Evolutionary conservation across 2,888 invertebrate species (phyloP).

Genomic region (Aleiodes alternator): DNA sequence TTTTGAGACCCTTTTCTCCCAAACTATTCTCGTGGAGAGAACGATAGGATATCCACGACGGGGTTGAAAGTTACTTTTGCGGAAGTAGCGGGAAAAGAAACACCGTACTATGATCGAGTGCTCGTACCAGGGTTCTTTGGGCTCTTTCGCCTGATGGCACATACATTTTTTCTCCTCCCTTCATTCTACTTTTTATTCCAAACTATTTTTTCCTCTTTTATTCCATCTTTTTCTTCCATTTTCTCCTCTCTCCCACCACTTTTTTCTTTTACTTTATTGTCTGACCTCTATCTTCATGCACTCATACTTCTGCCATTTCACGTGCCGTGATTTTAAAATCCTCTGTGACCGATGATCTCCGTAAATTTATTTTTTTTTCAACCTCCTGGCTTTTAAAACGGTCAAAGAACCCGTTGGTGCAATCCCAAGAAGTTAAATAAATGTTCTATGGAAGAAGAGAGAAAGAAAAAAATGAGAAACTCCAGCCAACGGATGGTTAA

Average conservation of each 20-base stretch:
- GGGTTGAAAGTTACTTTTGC: conserved; percentile 39
- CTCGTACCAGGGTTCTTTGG: conserved; percentile 28
- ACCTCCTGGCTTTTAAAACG: conserved; percentile 38
- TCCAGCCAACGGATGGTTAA: not conserved
- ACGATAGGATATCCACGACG: conserved; percentile 30
- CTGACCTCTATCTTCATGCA: conserved; percentile 41
- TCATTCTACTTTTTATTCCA: conserved; percentile 23
- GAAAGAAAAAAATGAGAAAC: conserved; percentile 2
- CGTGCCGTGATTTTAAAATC: conserved; percentile 39
- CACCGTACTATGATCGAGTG: conserved; percentile 37
- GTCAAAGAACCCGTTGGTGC: conserved; percentile 46
- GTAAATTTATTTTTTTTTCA: conserved; percentile 55
- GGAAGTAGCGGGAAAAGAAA: conserved; percentile 32
- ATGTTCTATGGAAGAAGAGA: not conserved
- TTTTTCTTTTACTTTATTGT: conserved; percentile 9
- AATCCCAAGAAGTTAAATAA: conserved; percentile 21
- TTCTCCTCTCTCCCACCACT: conserved; percentile 36
- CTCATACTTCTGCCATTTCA: conserved; percentile 30
- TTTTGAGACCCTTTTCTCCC: conserved; percentile 24
- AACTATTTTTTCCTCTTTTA: conserved; percentile 29
- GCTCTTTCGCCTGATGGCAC: conserved; percentile 35
- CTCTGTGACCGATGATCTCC: conserved; percentile 54
- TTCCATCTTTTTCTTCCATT: conserved; percentile 42
- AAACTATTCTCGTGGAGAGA: conserved; percentile 18
- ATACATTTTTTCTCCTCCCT: conserved; percentile 9